phyloP scores from a whole-genome alignment of 1,140 invertebrate genomes.

The Limonius californicus region DNA sequence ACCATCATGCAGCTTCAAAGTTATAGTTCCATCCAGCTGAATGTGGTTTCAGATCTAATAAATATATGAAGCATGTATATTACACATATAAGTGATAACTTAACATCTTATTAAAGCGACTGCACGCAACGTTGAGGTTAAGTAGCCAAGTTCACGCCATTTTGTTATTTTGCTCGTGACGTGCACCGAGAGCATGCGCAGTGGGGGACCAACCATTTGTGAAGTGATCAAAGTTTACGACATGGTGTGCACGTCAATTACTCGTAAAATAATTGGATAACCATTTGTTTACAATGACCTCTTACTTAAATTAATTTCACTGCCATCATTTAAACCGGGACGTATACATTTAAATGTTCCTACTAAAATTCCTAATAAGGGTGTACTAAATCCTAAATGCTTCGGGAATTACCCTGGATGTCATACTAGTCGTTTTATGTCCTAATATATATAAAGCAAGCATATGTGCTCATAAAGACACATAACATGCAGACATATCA shows the following conservation, averaged over 20 bases:
- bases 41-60: conserved; percentile 17
- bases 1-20: conserved; percentile 6
- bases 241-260: conserved; percentile 15
- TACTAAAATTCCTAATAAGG: not conserved
- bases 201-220: conserved; percentile 24
- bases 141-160: conserved; percentile 36
- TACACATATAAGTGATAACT: conserved; percentile 32
- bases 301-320: not conserved
- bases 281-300: conserved; percentile 7
- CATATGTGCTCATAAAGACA: too few species aligned
- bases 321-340: not conserved
- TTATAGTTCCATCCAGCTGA: conserved; percentile 16
- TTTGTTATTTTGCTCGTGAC: conserved; percentile 28
- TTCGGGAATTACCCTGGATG: not conserved
- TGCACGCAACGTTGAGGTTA: conserved; percentile 32
- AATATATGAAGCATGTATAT: conserved; percentile 25
- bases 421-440: not conserved
- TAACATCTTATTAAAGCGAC: conserved; percentile 39
- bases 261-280: conserved; percentile 25
- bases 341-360: not conserved
- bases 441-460: too few species aligned
- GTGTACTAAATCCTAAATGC: too few species aligned
- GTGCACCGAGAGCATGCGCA: conserved; percentile 19
- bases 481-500: too few species aligned
- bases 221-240: conserved; percentile 19